Base-by-base conservation (phyloP, 1,140 invertebrate genomes). In the Micrasema minimum region DNA sequence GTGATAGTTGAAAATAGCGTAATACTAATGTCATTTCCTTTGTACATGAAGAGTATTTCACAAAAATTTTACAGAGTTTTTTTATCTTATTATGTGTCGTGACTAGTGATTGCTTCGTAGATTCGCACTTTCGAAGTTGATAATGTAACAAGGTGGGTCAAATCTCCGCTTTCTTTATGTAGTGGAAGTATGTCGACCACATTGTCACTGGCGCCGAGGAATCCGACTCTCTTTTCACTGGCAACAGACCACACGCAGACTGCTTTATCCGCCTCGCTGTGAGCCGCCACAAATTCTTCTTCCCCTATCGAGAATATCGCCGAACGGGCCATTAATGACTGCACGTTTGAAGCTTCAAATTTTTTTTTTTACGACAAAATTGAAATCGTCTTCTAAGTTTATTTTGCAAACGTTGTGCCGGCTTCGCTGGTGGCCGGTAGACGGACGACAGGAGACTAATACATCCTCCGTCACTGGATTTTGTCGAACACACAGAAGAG, bases 401-500 rank as follows among this genome's bases (percentile, higher is more conserved):
- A 90, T 76, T 9, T 83, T 79, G 73, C 85, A 87, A 4, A 91
- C 80, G 46, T 87, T 82, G 71, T 94, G 89, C 16, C 90, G 84
- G 0, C 90, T 87, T 22, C 87, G 81, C 0, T 85, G 81, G 46
- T 85, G 80, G 20, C 80, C 80, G 0, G 74, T 26, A 75, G 85
- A 88, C 5, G 88, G 86, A 31, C 91, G 83, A 9, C 86, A 87
- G 0, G 90, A 89, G 18, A 92, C 79, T 0, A 92, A 72, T 1
- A 88, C 80, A 71, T 92, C 88, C 48, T 90, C 85, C 2, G 88
- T 87, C 2, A 82, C 80, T 0, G 82, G 76, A 75, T 95, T 90
- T 72, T 91, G 91, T 14, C 86, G 83, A 50, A 93, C 82, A 18
- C 90, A 92, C 67, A 89, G 82, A 77, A 91, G 93, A 0, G 92